Conservation (phyloP, 2,888 invertebrate genomes). For the Iselma pallidipennis region DNA sequence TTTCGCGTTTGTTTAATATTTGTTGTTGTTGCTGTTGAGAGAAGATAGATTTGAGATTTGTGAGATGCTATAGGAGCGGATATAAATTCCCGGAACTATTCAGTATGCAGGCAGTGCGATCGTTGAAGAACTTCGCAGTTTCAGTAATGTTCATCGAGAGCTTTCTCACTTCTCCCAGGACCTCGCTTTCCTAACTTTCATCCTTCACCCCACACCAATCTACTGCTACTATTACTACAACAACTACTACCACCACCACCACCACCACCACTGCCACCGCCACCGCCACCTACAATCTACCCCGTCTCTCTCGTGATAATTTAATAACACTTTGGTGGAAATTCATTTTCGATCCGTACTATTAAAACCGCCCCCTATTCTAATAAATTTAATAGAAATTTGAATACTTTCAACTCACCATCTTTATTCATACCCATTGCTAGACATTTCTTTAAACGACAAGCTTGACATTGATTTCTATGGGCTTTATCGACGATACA, state of each 20-base stretch:
- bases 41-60: conserved; percentile 11
- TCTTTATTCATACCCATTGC: conserved; percentile 99
- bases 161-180: conserved; percentile 50
- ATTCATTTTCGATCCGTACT: conserved; percentile 15
- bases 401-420: conserved; percentile 69
- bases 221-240: conserved; percentile 16
- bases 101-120: conserved; percentile 46
- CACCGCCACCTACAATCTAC: conserved; percentile 6
- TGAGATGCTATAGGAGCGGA: conserved; percentile 14
- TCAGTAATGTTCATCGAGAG: conserved; percentile 49
- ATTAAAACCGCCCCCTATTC: neutral
- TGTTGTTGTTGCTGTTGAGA: neutral
- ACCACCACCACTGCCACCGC: conserved; percentile 1
- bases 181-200: conserved; percentile 45
- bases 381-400: neutral
- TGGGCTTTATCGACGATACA: conserved; percentile 99
- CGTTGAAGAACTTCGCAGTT: conserved; percentile 50
- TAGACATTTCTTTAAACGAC: conserved; percentile 96
- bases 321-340: conserved; percentile 38
- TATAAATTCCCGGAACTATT: conserved; percentile 39
- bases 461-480: conserved; percentile 98
- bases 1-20: neutral
- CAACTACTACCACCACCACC: neutral
- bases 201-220: conserved; percentile 38
- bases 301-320: conserved; percentile 33